These are phyloP conservation scores for Neomonachus schauinslandi DNA, from an alignment of 2,113 vertebrate species.

Conservation along the genomic window DNA sequence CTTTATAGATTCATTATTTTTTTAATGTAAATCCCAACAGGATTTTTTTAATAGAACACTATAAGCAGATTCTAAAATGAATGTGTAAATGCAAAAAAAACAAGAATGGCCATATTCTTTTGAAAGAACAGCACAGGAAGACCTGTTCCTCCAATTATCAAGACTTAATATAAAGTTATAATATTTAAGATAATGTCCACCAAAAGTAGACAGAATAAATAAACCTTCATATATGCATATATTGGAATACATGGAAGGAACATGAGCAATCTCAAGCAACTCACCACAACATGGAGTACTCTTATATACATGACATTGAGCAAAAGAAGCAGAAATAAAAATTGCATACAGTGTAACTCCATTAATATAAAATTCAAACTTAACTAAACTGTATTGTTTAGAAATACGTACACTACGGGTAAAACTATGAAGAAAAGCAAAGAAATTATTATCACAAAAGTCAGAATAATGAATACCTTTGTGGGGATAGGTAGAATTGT, in stretches of 20 bases:
- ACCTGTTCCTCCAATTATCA: background rate
- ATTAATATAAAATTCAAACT: background rate
- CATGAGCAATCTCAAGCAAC: background rate
- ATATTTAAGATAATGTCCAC: background rate
- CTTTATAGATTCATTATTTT: background rate
- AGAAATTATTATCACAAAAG: background rate
- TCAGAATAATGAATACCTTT: background rate
- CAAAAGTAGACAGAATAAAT: background rate
- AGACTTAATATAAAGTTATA: background rate
- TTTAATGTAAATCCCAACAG: background rate
- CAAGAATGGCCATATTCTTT: background rate
- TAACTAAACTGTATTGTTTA: background rate
- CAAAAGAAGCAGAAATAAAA: conserved; percentile 22
- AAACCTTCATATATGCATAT: background rate
- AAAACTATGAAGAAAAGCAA: conserved; percentile 22
- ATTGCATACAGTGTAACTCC: background rate
- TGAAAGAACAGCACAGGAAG: background rate
- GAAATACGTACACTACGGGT: background rate
- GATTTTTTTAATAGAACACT: background rate
- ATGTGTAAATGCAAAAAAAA: background rate
- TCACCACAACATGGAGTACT: background rate
- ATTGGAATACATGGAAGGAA: background rate
- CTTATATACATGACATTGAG: background rate
- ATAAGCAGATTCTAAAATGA: background rate
- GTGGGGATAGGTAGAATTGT: background rate